These are phyloP conservation scores for Tapirus terrestris DNA, from an alignment of 2,113 vertebrate genomes.

Conservation along the genomic window DNA sequence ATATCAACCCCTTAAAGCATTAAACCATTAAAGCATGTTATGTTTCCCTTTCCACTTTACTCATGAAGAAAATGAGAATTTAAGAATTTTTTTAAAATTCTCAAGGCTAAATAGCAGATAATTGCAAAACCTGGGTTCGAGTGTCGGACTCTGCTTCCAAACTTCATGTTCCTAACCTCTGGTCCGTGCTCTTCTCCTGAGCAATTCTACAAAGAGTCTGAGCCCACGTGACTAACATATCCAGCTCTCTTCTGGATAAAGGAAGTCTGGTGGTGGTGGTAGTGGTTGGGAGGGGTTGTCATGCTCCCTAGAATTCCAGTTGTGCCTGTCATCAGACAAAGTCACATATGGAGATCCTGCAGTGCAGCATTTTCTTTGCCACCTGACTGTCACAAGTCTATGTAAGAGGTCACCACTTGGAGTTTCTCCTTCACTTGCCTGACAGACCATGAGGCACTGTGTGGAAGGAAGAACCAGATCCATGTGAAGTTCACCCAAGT, in stretches of 20 bases:
- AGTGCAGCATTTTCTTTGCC: not conserved
- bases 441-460: not conserved
- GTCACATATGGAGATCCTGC: not conserved
- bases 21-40: slow-evolving; percentile 11
- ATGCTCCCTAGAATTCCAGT: not conserved
- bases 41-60: slow-evolving; percentile 19
- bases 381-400: not conserved
- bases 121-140: not conserved
- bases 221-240: not conserved
- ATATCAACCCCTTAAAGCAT: not conserved
- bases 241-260: not conserved
- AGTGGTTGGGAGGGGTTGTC: too few species aligned
- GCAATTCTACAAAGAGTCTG: not conserved
- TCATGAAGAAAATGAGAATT: slow-evolving; percentile 49
- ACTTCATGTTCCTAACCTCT: not conserved
- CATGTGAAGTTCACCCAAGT: too few species aligned
- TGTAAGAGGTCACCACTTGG: not conserved
- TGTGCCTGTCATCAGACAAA: not conserved
- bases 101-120: not conserved
- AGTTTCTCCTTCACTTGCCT: not conserved
- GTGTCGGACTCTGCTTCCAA: not conserved
- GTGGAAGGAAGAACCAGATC: not conserved
- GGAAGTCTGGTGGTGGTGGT: not conserved
- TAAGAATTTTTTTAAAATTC: slow-evolving; percentile 5
- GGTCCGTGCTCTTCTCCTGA: not conserved